Conservation (phyloP, 2,888 invertebrate genomes). For the Phaonia tiefii region DNA sequence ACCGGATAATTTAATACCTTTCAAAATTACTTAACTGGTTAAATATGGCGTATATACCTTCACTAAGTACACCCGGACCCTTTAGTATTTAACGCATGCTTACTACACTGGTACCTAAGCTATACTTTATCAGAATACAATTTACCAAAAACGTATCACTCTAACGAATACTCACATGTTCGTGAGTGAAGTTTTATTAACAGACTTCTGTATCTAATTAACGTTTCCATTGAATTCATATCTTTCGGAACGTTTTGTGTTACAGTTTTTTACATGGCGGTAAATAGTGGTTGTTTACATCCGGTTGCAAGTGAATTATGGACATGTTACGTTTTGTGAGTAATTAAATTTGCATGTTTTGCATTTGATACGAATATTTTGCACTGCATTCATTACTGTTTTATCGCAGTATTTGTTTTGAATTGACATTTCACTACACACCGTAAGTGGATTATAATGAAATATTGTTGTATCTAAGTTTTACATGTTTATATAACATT, state of each 20-base stretch:
- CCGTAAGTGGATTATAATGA: not conserved
- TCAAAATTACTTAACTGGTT: too few relatives aligned
- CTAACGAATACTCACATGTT: too few relatives aligned
- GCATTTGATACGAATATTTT: constrained; percentile 29
- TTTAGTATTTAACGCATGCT: too few relatives aligned
- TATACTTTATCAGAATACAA: too few relatives aligned
- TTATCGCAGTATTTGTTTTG: not conserved
- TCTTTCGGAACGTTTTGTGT: constrained; percentile 41
- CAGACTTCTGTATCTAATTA: constrained; percentile 6
- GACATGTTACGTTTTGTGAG: constrained; percentile 33
- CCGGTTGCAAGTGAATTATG: constrained; percentile 52
- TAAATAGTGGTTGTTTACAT: constrained; percentile 32
- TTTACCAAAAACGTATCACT: too few relatives aligned
- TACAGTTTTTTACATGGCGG: constrained; percentile 43
- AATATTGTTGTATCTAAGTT: too few relatives aligned
- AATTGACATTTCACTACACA: not conserved
- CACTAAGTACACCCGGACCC: too few relatives aligned
- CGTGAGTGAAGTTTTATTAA: too few relatives aligned
- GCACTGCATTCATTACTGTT: constrained; percentile 14
- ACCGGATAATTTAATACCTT: too few relatives aligned
- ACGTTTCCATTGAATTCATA: constrained; percentile 34
- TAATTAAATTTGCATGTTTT: constrained; percentile 57
- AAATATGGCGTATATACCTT: too few relatives aligned
- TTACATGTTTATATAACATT: too few relatives aligned
- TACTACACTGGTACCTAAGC: too few relatives aligned